Base-by-base conservation (phyloP, 2,888 invertebrate genomes). In the Luperina testacea region DNA sequence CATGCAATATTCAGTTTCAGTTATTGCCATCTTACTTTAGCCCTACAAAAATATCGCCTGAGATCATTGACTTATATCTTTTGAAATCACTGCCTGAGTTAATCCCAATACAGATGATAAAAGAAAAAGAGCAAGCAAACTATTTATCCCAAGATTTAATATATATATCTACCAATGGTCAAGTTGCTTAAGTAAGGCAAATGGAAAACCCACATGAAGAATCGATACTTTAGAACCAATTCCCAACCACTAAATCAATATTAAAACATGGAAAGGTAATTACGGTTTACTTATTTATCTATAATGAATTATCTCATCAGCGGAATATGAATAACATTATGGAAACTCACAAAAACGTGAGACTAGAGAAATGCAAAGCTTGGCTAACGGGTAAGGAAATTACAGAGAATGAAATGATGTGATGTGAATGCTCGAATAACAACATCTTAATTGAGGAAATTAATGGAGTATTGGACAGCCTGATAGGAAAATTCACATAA, bases 271-370 rank as follows among this genome's bases (percentile, higher is more conserved):
- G 51, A 48, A 68, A 82, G 32, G 17, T 48, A 75, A 78, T 86
- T 61, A 74, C 59, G 17, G 45, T 53, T 45, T 53, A 72, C 57
- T 64, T 59, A 76, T 78, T 77, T 78, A 81, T 78, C 61, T 75
- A 38, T 73, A 78, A 75, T 87, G 74, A 85, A 85, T 81, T 72
- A 77, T 79, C 72, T 77, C 88, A 84, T 80, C 79, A 84, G 67
- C 71, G 17, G 80, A 13, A 80, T 78, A 83, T 78, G 80, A 88
- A 84, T 81, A 77, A 72, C 32, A 79, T 81, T 76, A 79, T 70
- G 84, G 86, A 84, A 80, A 85, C 85, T 17, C 1, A 81, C 61
- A 92, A 92, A 92, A 93, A 92, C 93, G 92, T 93, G 92, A 89
- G 93, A 93, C 89, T 89, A 81, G 78, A 80, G 80, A 85, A 77